Evolutionary conservation across 2,113 vertebrate genomes (phyloP), one percentile per base, ranked within the genome.

Genomic region (Caloenas nicobarica): DNA sequence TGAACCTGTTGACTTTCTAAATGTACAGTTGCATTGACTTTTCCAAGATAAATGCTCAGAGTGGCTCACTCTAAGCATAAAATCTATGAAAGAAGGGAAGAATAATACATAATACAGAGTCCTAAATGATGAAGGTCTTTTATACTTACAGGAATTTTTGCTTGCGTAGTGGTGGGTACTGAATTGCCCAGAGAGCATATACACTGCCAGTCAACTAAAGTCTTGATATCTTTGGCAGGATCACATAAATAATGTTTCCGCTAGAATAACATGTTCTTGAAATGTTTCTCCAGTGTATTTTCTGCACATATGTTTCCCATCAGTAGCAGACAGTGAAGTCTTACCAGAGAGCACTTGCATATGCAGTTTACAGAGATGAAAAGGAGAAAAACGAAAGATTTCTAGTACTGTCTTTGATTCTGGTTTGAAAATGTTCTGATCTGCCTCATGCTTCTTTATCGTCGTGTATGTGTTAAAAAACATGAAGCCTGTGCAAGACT

Each of bases 231-330:
- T 95, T 95, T 93, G 95, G 85, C 87, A 91, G 61, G 56, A 72
- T 53, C 2, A 0, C 19, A 69, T 60, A 86, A 89, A 77, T 84
- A 89, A 51, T 42, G 19, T 70, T 90, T 95, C 58, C 73, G 29
- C 36, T 93, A 88, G 94, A 96, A 95, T 93, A 96, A 88, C 89
- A 85, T 87, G 89, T 87, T 94, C 92, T 82, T 83, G 65, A 88
- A 84, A 87, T 57, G 34, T 58, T 91, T 86, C 89, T 91, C 50
- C 65, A 66, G 69, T 36, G 65, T 81, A 36, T 71, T 95, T 79
- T 78, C 71, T 81, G 68, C 68, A 90, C 93, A 95, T 34, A 3
- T 90, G 87, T 81, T 96, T 95, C 78, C 61, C 65, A 96, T 95
- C 85, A 95, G 51, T 9, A 18, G 9, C 76, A 91, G 72, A 78